Base-by-base conservation (phyloP, 2,113 vertebrate genomes). In the Collichthys lucidus region DNA sequence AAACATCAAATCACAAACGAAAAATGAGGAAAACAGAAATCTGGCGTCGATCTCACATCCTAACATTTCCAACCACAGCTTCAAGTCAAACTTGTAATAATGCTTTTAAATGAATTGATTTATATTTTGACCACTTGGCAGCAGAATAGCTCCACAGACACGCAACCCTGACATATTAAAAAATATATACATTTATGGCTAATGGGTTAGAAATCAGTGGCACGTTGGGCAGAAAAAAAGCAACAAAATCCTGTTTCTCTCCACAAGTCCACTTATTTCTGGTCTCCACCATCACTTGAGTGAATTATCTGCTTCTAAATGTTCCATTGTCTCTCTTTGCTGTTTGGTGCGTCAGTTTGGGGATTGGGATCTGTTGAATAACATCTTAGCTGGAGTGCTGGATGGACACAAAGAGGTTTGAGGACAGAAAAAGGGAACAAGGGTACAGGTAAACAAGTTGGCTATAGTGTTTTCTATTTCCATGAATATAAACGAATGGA, bases 401-500 rank as follows among this genome's bases (percentile, higher is more conserved):
- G 15, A 50, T n/a, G 46, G 61, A 26, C 24, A 55, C 14, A 57
- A 2, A 26, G 53, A 59, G 11, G 35, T 40, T 40, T 40, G 35
- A 44, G 42, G n/a, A 26, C 14, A 6, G 11, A 17, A 16, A 29
- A 55, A 26, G 26, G 0, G 11, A n/a, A 53, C 4, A 26, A n/a
- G 53, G 3, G 3, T 31, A 29, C 11, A 63, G 65, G 20, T 72
- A 40, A 82, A 60, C 35, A 16, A 16, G 31, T 19, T 44, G 35
- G 16, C 46, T 79, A 31, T 60, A 62, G 76, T 64, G 44, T 63
- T 74, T 8, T 12, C 47, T 0, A 35, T 61, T 42, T n/a, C 59
- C 62, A 77, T 55, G 60, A 80, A 69, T 44, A 53, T n/a, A 26
- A 55, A 61, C 10, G 53, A 59, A 60, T 52, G 16, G 7, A 68